phyloP scores from a whole-genome alignment of 2,888 invertebrate species.

The Chrysolina oricalcia region DNA sequence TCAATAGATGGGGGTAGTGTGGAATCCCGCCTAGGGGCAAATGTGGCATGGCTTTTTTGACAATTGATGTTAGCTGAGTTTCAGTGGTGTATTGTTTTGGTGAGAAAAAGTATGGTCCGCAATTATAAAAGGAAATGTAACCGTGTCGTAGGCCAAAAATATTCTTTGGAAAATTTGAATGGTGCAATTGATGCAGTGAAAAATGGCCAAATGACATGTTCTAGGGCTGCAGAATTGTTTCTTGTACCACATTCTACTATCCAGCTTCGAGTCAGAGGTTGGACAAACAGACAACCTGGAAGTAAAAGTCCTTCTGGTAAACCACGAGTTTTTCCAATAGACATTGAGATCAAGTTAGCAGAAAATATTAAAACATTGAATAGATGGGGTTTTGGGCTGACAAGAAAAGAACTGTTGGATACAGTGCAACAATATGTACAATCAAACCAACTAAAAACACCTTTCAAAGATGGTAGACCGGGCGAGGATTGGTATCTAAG shows the following conservation, averaged over 20 bases:
- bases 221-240: background rate
- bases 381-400: conserved; percentile 14
- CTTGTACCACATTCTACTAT: background rate
- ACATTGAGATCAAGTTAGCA: conserved; percentile 1
- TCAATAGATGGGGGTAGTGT: background rate
- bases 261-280: background rate
- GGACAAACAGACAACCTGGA: background rate
- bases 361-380: conserved; percentile 1
- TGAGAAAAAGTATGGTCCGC: conserved; percentile 3
- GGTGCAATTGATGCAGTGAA: conserved; percentile 6
- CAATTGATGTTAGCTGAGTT: background rate
- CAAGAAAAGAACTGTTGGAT: conserved; percentile 13
- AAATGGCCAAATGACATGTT: conserved; percentile 6
- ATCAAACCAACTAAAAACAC: conserved; percentile 14
- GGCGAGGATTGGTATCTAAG: conserved; percentile 24
- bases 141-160: background rate
- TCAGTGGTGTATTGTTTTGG: conserved; percentile 1
- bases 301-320: background rate
- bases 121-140: conserved; percentile 3
- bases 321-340: background rate
- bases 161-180: conserved; percentile 6
- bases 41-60: conserved; percentile 6
- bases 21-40: background rate
- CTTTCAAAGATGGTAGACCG: conserved; percentile 19
- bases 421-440: conserved; percentile 16